Conservation (phyloP, 2,113 vertebrate species). For the Apeltes quadracus region DNA sequence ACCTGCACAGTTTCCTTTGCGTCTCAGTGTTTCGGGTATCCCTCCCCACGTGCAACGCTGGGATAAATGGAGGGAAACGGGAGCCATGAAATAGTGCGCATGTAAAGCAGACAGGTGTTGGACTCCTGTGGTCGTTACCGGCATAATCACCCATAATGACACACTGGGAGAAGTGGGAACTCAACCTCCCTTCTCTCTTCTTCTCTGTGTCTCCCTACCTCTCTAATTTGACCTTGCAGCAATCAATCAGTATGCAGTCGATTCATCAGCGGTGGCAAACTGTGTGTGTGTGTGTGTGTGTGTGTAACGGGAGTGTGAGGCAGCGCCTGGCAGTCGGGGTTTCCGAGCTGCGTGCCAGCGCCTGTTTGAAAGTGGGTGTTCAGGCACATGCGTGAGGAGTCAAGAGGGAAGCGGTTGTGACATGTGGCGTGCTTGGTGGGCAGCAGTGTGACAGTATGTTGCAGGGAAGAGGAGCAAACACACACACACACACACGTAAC, state of each 20-base stretch:
- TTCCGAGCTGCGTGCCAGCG: neutral
- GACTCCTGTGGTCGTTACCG: conserved; percentile 65
- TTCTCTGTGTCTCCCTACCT: conserved; percentile 5
- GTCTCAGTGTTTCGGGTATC: conserved; percentile 5
- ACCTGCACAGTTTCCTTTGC: neutral
- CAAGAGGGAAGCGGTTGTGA: conserved; percentile 48
- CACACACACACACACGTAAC: conserved; percentile 30
- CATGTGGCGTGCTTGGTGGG: conserved; percentile 50
- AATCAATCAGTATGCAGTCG: conserved; percentile 32
- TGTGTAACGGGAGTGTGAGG: neutral
- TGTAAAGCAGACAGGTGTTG: conserved; percentile 68
- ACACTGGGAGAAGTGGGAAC: conserved; percentile 46
- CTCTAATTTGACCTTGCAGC: conserved; percentile 40
- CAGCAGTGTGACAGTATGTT: conserved; percentile 40
- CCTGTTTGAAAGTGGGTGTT: conserved; percentile 11
- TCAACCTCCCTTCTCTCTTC: conserved; percentile 16
- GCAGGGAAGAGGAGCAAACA: conserved; percentile 14
- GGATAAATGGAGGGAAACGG: conserved; percentile 7
- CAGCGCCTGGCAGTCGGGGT: neutral
- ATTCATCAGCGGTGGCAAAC: conserved; percentile 31
- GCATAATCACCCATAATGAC: conserved; percentile 66
- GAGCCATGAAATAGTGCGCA: conserved; percentile 13
- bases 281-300: conserved; percentile 1
- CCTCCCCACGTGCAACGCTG: conserved; percentile 5
- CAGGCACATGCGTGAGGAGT: conserved; percentile 19